Base-by-base conservation (phyloP, 2,888 invertebrate genomes). In the Diaphora mendica region DNA sequence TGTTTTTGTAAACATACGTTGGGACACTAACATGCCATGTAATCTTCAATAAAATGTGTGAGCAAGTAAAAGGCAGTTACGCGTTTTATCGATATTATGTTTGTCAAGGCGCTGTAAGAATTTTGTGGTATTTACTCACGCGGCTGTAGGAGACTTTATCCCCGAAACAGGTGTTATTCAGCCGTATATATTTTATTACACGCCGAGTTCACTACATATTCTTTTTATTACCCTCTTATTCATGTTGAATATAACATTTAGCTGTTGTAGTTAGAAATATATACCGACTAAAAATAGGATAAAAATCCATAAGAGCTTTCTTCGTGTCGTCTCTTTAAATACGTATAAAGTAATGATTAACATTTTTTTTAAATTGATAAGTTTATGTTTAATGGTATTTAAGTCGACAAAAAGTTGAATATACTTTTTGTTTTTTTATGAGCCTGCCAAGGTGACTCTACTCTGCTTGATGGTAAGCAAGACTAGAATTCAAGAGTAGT, bases 211-310 rank as follows among this genome's bases (percentile, higher is more conserved):
- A 77, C 75, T 74, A 83, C 79, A 82, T 81, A 80, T 23, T 71
- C 77, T 74, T 77, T 84, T 86, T 86, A 86, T 85, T 82, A 79
- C 78, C 69, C 76, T 79, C 78, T 80, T 81, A 81, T 81, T 76
- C 79, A 71, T 78, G 30, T 30, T 62, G 62, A 17, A 17, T 30
- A 62, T 15, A 26, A 59, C 15, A 59, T 30, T 59, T 30, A 59
- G 26, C 15, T 30, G 15, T 26, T 59, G 59, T 30, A 30, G 26
- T 26, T 26, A 59, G 9, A 59, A 11, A 59, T 59, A 59, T 13
- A 59, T 26, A 26, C 23, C 13, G 1, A n/a, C 3, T 13, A 11
- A 26, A 59, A 26, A 59, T 13, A 13, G 1, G 26, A 59, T 44
- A 44, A 13, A 39, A 44, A 44, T 44, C 3, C 15, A 44, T 44